Percentiles rank a stretch among this genome's conserved stretches.
These are phyloP conservation scores for Hyperopisus bebe DNA, from an alignment of 2,113 vertebrate species.

Conservation along the genomic window DNA sequence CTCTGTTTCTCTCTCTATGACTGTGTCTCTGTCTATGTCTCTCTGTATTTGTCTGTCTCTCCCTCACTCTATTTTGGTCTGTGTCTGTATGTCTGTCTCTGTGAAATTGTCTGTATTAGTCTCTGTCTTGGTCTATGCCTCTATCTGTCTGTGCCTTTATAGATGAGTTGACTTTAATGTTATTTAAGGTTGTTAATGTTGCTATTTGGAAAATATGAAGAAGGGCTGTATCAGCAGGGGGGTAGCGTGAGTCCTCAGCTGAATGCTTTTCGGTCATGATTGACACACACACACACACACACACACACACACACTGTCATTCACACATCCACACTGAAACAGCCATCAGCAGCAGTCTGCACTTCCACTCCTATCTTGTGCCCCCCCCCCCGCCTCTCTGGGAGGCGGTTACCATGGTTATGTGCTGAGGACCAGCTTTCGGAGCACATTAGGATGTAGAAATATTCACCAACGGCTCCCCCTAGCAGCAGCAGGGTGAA, in stretches of 20 bases:
- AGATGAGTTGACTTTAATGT: background rate
- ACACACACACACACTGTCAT: background rate
- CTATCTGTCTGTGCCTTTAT: background rate
- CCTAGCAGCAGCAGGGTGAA: constrained; percentile 28
- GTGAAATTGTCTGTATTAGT: background rate
- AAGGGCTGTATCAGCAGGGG: background rate
- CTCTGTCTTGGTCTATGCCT: background rate
- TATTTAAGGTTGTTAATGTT: background rate
- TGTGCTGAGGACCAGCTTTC: constrained; percentile 37
- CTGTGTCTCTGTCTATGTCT: background rate
- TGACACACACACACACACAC: background rate
- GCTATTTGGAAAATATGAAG: background rate
- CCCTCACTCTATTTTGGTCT: background rate
- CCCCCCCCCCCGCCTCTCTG: constrained; percentile 27
- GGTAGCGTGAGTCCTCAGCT: background rate
- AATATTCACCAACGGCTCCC: constrained; percentile 50
- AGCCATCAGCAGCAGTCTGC: constrained; percentile 27
- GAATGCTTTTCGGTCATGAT: background rate
- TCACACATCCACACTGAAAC: constrained; percentile 41
- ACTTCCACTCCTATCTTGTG: constrained; percentile 34
- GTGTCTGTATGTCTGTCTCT: background rate
- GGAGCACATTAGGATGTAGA: constrained; percentile 43
- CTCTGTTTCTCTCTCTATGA: background rate
- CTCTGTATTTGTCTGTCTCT: background rate
- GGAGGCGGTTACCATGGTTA: constrained; percentile 45